Conservation (phyloP, 1,140 invertebrate genomes). For the Drosophila nikananu region DNA sequence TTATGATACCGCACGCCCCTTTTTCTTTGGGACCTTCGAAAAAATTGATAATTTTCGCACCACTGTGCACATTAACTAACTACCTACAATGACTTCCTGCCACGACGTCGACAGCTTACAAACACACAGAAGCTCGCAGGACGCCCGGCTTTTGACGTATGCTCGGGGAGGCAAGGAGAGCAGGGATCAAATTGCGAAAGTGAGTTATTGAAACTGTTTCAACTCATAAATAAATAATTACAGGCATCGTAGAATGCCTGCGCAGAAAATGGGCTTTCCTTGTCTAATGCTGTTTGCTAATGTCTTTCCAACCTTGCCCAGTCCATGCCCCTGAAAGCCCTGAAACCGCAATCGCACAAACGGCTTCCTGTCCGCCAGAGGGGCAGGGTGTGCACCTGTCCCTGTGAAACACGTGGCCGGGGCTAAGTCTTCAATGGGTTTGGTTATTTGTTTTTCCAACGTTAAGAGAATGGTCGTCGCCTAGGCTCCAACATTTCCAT, state of each 20-base stretch:
- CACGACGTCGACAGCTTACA: slow-evolving; percentile 51
- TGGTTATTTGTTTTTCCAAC: slow-evolving; percentile 66
- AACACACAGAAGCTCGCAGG: slow-evolving; percentile 9
- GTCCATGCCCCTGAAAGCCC: slow-evolving; percentile 11
- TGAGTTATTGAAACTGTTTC: slow-evolving; percentile 84
- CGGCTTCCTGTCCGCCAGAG: slow-evolving; percentile 19
- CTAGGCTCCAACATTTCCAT: slow-evolving; percentile 52
- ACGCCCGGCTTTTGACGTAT: slow-evolving; percentile 66
- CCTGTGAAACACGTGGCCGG: slow-evolving; percentile 7
- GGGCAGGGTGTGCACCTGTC: slow-evolving; percentile 33
- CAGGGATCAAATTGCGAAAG: slow-evolving; percentile 39
- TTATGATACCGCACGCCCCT: too few relatives aligned
- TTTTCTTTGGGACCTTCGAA: background rate
- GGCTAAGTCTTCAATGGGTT: slow-evolving; percentile 39
- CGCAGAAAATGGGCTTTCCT: slow-evolving; percentile 56
- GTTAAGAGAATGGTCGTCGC: slow-evolving; percentile 39
- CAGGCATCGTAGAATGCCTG: slow-evolving; percentile 62
- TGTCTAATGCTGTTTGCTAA: slow-evolving; percentile 63
- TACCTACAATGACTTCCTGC: slow-evolving; percentile 78
- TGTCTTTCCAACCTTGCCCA: slow-evolving; percentile 48
- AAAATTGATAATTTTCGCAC: slow-evolving; percentile 73
- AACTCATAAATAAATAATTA: slow-evolving; percentile 85
- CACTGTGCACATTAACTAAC: slow-evolving; percentile 82
- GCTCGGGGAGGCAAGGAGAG: slow-evolving; percentile 4
- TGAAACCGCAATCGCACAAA: slow-evolving; percentile 18